Evolutionary conservation across 2,888 invertebrate species (phyloP).

Genomic region (Machimus rusticus): DNA sequence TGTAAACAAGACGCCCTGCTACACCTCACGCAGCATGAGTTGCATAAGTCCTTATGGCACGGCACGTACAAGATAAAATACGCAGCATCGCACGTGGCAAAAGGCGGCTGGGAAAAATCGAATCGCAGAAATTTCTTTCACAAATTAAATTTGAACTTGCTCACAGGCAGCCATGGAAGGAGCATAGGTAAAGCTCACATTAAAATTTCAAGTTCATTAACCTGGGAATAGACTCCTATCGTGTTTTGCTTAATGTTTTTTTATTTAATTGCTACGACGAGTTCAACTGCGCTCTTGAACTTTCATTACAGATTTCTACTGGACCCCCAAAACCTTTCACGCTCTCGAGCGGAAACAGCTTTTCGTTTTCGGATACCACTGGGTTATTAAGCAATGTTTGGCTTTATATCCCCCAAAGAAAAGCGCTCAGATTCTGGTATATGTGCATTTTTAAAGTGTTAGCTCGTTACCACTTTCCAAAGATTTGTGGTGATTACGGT

Average conservation of each 20-base stretch:
- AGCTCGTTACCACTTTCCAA: not conserved
- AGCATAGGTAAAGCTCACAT: not conserved
- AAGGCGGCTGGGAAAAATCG: not conserved
- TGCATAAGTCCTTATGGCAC: not conserved
- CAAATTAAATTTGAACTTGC: not conserved
- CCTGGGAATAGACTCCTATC: not conserved
- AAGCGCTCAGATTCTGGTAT: not conserved
- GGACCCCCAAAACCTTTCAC: not conserved
- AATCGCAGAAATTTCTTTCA: not conserved
- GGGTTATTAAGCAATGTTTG: not conserved
- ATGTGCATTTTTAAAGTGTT: not conserved
- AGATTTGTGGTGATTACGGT: not conserved
- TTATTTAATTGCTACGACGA: not conserved
- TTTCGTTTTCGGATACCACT: not conserved
- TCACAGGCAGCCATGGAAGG: not conserved
- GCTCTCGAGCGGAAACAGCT: not conserved
- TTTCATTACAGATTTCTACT: conserved; percentile 23
- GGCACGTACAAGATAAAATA: not conserved
- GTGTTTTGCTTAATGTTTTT: not conserved
- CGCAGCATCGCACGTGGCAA: not conserved
- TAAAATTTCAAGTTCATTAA: conserved; percentile 13
- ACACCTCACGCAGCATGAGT: not conserved
- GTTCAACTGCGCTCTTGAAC: conserved; percentile 15
- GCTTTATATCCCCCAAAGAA: not conserved
- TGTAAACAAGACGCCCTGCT: not conserved